A percentile compares a stretch with the other conserved stretches of the same genome.
Conservation (phyloP, 2,113 vertebrate species). For the Sturnus vulgaris region DNA sequence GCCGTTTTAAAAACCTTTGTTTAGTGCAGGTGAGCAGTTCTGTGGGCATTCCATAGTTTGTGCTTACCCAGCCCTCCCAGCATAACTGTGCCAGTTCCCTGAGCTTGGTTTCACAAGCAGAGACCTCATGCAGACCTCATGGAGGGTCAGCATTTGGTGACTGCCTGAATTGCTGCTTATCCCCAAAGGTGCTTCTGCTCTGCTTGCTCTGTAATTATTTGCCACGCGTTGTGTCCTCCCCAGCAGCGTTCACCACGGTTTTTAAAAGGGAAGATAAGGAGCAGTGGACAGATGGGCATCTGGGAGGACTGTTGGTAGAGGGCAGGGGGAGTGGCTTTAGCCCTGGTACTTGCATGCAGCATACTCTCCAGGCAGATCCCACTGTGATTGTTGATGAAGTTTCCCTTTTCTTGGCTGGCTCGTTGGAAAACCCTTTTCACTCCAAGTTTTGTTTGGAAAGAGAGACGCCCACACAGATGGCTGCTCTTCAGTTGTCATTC, state of each 20-base stretch:
- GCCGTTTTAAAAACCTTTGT: neutral
- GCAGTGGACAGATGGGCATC: neutral
- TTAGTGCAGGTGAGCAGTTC: neutral
- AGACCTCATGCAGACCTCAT: neutral
- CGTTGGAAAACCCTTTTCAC: neutral
- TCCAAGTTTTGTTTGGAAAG: slow-evolving; percentile 9
- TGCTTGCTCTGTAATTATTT: neutral
- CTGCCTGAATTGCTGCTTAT: neutral
- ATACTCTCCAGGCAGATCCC: neutral
- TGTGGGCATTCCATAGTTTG: neutral
- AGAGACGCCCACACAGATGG: neutral
- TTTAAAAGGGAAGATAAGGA: neutral
- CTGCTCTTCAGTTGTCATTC: slow-evolving; percentile 6
- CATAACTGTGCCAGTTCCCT: neutral
- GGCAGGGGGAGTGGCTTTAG: neutral
- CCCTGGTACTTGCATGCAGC: neutral
- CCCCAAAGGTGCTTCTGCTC: neutral
- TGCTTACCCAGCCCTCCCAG: neutral
- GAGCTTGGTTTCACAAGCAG: neutral
- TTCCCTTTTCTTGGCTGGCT: neutral
- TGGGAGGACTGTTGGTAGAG: neutral
- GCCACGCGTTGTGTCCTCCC: fast-evolving
- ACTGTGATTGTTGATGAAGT: neutral
- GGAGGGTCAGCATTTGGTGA: neutral
- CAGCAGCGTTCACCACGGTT: neutral